Base-by-base conservation (phyloP, 2,888 invertebrate genomes). In the Plebejus argus region DNA sequence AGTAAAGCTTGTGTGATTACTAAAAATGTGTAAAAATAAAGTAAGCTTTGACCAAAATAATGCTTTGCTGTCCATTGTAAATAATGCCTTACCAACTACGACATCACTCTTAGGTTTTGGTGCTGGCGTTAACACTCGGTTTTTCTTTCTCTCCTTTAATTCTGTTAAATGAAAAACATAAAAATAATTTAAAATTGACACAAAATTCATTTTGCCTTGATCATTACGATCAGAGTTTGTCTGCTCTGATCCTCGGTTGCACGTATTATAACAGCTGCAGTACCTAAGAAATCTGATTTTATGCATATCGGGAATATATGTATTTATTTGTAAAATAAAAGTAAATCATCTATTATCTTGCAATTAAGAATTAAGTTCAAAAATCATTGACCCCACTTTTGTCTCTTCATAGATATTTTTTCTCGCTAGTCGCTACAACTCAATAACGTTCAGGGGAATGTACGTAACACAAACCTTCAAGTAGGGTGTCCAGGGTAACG, bases 401-500 rank as follows among this genome's bases (percentile, higher is more conserved):
- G 12, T 49, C 4, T 3, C 49, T 53, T 18, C 0, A 53, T 3
- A 53, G 53, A 53, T 0, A 53, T 18, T 53, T 53, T 1, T 18
- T 53, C 49, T 49, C 49, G 15, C 49, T n/a, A n/a, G 28, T 28
- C 28, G 1, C 10, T 53, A 1, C 18, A 53, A 53, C 45, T 45
- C 45, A 45, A 45, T 45, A 10, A 45, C 45, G 12, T 45, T 39
- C 39, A 3, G 15, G 6, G 28, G 12, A 23, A 39, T 49, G n/a
- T 20, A 33, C 23, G 70, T 74, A 70, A 58, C 53, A 76, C 82
- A 81, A 77, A 88, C 89, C 85, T 49, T 81, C 77, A 45, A 85
- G 82, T 18, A 89, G 78, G 3, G 79, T 78, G 8, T 84, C 78
- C 8, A 89, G 78, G 0, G 86, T 86, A 1, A 86, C 78, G 23